These are phyloP conservation scores for Platysternon megacephalum DNA, from an alignment of 2,113 vertebrate genomes.

Conservation along the genomic window DNA sequence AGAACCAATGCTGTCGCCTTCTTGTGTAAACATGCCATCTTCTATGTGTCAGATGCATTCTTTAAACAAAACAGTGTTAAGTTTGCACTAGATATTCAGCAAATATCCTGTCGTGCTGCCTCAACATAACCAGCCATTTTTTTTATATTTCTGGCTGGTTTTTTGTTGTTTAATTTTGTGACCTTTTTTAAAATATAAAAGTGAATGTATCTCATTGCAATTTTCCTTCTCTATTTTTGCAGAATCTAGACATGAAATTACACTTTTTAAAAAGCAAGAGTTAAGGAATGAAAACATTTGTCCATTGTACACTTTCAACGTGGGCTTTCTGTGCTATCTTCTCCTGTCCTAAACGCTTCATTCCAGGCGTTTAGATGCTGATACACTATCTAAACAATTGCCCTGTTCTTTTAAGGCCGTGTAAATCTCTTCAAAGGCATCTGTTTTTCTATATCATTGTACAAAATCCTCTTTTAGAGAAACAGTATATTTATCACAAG, in stretches of 20 bases:
- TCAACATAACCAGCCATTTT: background rate
- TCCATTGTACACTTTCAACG: background rate
- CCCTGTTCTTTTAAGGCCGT: background rate
- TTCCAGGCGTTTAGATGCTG: background rate
- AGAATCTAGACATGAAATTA: background rate
- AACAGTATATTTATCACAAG: background rate
- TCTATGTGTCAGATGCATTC: background rate
- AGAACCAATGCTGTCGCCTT: background rate
- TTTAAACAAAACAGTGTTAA: background rate
- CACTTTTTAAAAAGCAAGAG: background rate
- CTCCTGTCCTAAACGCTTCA: background rate
- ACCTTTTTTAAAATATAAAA: background rate
- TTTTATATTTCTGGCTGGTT: background rate
- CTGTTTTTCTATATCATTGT: background rate
- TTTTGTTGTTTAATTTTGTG: background rate
- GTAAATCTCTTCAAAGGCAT: background rate
- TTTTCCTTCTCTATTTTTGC: background rate
- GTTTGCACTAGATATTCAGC: background rate
- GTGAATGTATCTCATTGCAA: background rate
- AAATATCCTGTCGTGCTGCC: background rate
- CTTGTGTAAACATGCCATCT: background rate
- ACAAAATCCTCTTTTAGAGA: background rate
- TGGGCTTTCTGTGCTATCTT: accelerated
- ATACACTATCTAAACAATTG: background rate
- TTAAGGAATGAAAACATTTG: background rate